A percentile compares a stretch with the other conserved stretches of the same genome.
phyloP scores from a whole-genome alignment of 2,888 invertebrate genomes.

The Calameuta pallipes region DNA sequence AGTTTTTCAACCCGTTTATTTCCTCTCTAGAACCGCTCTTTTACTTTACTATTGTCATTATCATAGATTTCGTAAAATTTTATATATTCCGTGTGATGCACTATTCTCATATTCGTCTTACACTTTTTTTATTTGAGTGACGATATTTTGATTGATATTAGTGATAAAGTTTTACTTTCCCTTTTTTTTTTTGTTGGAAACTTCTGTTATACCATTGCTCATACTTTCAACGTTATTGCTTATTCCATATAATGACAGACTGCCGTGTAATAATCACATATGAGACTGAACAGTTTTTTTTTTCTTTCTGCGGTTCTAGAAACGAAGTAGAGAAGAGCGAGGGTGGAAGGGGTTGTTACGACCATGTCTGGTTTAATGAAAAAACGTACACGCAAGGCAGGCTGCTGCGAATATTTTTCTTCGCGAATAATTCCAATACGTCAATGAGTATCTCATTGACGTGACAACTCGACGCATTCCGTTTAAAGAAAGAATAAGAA shows the following conservation, averaged over 20 bases:
- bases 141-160: slow-evolving; percentile 1
- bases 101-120: background rate
- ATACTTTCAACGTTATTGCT: background rate
- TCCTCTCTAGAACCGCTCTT: slow-evolving; percentile 30
- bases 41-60: slow-evolving; percentile 34
- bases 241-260: background rate
- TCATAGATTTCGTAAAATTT: slow-evolving; percentile 1
- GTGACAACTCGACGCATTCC: background rate
- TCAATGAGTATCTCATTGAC: too few relatives aligned
- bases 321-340: slow-evolving; percentile 2
- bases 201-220: background rate
- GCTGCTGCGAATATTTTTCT: background rate
- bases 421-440: background rate
- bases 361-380: background rate
- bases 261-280: background rate
- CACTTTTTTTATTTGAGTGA: background rate
- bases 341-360: background rate
- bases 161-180: background rate
- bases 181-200: background rate
- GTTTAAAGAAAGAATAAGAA: background rate
- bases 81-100: background rate
- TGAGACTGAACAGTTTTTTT: slow-evolving; percentile 24
- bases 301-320: slow-evolving; percentile 12
- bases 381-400: background rate
- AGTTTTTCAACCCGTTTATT: slow-evolving; percentile 24